Base-by-base conservation (phyloP, 2,888 invertebrate species). In the Cryptus armator region DNA sequence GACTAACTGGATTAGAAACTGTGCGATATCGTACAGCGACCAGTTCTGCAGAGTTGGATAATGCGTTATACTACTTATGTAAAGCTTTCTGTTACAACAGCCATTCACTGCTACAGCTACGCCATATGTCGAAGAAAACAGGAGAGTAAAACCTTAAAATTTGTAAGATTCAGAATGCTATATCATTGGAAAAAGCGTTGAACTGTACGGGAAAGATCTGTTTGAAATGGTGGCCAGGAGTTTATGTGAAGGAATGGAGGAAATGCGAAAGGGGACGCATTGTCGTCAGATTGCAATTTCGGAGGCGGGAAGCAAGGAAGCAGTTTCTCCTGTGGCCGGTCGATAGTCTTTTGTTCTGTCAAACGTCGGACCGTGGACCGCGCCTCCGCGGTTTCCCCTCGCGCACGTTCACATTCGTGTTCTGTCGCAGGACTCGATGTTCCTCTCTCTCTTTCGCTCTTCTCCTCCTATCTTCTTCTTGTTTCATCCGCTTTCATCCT, bases 311-410 rank as follows among this genome's bases (percentile, higher is more conserved):
- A 82, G 83, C 68, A 37, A 84, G 85, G 86, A 81, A 86, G 67
- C 62, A 67, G 83, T 81, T 83, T 81, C 71, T 56, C 46, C 29
- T 75, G 72, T 68, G 72, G 64, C 86, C 88, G 91, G 90, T 91
- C 91, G 91, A 91, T 91, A 90, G 91, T 91, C 93, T 93, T 93
- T 93, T 93, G 93, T 93, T 92, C 93, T 93, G 93, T 93, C 93
- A 93, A 92, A 93, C 90, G 91, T 92, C 90, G 91, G 90, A 91
- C 91, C 90, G 91, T 88, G 90, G 89, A 91, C 92, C 92, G 92
- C 91, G 90, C 90, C 90, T 84, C 76, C 83, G 59, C 83, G 76
- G 59, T 62, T 70, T 83, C 75, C 56, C 80, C 64, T 62, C 56
- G 51, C 46, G 62, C 76, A 0, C 6, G 62, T 76, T 81, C 81